Percentiles rank a stretch among this genome's conserved stretches.
Evolutionary conservation across 2,113 vertebrate species (phyloP).

Genomic region (Lepisosteus oculatus): DNA sequence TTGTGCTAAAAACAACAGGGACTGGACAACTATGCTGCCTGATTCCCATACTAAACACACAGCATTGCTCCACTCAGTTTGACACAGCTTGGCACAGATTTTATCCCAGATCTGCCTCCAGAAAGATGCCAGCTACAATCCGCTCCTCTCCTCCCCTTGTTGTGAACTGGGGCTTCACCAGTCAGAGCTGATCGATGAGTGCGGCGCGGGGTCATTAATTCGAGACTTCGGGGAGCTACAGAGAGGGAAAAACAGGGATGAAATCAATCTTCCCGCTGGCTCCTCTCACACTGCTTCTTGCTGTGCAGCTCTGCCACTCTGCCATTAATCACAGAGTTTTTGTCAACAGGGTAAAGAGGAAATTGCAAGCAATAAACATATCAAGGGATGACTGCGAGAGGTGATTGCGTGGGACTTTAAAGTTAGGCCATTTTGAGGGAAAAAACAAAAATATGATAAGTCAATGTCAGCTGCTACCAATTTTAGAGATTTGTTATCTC

Average conservation of each 20-base stretch:
- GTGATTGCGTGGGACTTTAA: constrained; percentile 23
- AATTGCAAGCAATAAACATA: constrained; percentile 45
- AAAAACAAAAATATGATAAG: constrained; percentile 28
- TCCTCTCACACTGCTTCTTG: constrained; percentile 28
- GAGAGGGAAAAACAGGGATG: constrained; percentile 45
- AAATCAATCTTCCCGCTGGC: constrained; percentile 62
- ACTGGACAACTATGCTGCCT: too few species aligned
- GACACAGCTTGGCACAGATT: too few species aligned
- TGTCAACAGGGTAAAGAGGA: constrained; percentile 22
- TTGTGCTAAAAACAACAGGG: too few species aligned
- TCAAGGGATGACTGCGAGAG: constrained; percentile 31
- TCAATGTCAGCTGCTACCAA: constrained; percentile 20
- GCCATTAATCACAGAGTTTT: constrained; percentile 34
- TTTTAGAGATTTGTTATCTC: neutral
- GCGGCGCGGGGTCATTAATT: constrained; percentile 55
- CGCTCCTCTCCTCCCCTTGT: neutral
- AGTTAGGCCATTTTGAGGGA: constrained; percentile 18
- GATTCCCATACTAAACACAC: too few species aligned
- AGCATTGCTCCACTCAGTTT: too few species aligned
- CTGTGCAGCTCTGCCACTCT: constrained; percentile 23
- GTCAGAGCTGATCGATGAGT: constrained; percentile 46
- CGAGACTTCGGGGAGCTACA: constrained; percentile 40
- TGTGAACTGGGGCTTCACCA: constrained; percentile 38
- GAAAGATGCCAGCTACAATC: too few species aligned
- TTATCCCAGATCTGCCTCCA: too few species aligned